phyloP scores from a whole-genome alignment of 2,888 invertebrate genomes.

The Chironomus tentans region DNA sequence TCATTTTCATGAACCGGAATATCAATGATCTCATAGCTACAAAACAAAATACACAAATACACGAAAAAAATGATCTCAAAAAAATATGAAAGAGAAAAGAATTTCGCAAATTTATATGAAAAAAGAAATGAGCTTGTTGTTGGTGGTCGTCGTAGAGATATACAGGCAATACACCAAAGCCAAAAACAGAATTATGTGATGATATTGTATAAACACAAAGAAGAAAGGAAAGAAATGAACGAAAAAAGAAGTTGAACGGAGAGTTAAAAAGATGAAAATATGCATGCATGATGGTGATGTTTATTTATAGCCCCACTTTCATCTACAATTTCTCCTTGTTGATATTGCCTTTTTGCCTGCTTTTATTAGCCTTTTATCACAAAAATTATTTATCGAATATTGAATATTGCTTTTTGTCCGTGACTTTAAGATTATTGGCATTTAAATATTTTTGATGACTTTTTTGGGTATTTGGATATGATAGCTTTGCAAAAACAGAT shows the following conservation, averaged over 20 bases:
- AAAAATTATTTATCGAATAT: no score
- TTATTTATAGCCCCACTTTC: conserved; percentile 16
- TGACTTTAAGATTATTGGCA: no score
- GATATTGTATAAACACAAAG: no score
- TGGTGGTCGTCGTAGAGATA: not conserved
- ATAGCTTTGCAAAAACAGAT: no score
- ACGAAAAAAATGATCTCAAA: no score
- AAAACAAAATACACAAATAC: not conserved
- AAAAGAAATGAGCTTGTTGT: not conserved
- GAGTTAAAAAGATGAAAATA: not conserved
- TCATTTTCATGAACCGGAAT: not conserved
- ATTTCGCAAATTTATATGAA: not conserved
- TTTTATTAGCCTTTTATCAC: not conserved
- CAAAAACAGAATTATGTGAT: no score
- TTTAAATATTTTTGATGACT: no score
- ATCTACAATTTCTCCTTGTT: conserved; percentile 5
- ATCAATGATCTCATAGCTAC: not conserved
- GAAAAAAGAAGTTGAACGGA: not conserved
- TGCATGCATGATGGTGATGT: not conserved
- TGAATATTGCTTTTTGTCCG: no score
- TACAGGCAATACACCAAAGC: no score
- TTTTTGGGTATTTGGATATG: no score
- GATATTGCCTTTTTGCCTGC: not conserved
- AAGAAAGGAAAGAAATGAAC: no score
- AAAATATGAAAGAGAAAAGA: no score